Percentiles rank a stretch among this genome's conserved stretches.
Conservation (phyloP, 2,888 invertebrate species). For the Gortyna flavago region DNA sequence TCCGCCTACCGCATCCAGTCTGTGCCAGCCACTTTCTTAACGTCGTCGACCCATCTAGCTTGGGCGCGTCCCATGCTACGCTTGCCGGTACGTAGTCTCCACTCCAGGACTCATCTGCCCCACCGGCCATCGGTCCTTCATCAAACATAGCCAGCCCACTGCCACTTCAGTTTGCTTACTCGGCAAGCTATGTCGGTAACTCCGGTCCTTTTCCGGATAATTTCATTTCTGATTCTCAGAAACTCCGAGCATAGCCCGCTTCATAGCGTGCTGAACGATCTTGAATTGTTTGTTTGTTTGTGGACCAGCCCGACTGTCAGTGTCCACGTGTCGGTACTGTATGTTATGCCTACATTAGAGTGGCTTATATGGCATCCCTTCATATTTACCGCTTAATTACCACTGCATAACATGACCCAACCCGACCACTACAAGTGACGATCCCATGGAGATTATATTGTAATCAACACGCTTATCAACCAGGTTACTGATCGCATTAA, state of each 20-base stretch:
- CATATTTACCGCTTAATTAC: constrained; percentile 12
- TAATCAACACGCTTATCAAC: constrained; percentile 36
- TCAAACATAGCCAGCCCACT: neutral
- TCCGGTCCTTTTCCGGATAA: neutral
- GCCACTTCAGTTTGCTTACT: neutral
- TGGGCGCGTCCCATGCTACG: neutral
- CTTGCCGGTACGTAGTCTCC: neutral
- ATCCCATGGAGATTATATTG: constrained; percentile 15
- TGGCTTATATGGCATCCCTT: constrained; percentile 1
- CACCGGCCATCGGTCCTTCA: neutral
- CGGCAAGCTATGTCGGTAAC: neutral
- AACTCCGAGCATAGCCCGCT: neutral
- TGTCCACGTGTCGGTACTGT: neutral
- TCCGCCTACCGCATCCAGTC: neutral
- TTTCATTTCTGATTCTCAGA: neutral
- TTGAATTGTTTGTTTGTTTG: too few species aligned
- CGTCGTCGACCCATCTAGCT: neutral
- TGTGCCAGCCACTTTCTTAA: neutral
- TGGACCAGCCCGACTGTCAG: neutral
- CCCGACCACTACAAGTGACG: neutral
- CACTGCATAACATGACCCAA: constrained; percentile 25
- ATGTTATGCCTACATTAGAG: neutral
- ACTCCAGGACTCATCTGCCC: neutral
- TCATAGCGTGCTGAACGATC: neutral
- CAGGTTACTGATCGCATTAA: constrained; percentile 18